Percentiles rank a stretch among this genome's conserved stretches.
phyloP scores from a whole-genome alignment of 2,113 vertebrate species.

The Potamarius usumacintae region DNA sequence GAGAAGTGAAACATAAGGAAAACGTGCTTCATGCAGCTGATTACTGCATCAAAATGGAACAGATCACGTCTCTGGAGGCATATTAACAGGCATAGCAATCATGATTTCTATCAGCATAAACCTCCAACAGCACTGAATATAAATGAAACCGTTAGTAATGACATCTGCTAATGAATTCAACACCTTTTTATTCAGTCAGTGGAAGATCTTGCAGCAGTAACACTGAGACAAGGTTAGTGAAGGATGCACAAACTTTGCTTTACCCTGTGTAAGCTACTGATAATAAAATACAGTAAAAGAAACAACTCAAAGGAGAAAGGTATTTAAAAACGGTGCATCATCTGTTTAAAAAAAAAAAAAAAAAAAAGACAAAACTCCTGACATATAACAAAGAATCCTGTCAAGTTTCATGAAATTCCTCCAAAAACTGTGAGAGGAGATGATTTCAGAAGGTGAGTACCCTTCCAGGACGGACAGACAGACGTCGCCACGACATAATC shows the following conservation, averaged over 20 bases:
- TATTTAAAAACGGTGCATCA: too few relatives aligned
- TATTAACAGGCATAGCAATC: neutral
- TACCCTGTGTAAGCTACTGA: neutral
- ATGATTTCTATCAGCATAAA: neutral
- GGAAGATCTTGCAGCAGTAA: neutral
- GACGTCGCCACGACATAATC: too few relatives aligned
- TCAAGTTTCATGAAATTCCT: too few relatives aligned
- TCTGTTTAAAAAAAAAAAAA: too few relatives aligned
- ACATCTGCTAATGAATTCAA: neutral
- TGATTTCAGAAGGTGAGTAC: too few relatives aligned
- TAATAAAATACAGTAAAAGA: neutral
- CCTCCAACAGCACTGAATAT: neutral
- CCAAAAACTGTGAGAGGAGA: too few relatives aligned
- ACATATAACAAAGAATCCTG: too few relatives aligned
- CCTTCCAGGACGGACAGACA: too few relatives aligned
- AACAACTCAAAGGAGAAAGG: neutral
- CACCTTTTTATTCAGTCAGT: neutral
- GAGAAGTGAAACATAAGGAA: neutral
- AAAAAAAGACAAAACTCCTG: too few relatives aligned
- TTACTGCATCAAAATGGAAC: neutral
- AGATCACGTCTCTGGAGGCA: neutral
- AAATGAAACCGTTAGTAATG: neutral
- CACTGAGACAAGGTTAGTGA: neutral
- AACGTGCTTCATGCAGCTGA: neutral
- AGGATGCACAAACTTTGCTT: neutral